Base-by-base conservation (phyloP, 2,797 vertebrate species). In the Hoplostethus mediterraneus region DNA sequence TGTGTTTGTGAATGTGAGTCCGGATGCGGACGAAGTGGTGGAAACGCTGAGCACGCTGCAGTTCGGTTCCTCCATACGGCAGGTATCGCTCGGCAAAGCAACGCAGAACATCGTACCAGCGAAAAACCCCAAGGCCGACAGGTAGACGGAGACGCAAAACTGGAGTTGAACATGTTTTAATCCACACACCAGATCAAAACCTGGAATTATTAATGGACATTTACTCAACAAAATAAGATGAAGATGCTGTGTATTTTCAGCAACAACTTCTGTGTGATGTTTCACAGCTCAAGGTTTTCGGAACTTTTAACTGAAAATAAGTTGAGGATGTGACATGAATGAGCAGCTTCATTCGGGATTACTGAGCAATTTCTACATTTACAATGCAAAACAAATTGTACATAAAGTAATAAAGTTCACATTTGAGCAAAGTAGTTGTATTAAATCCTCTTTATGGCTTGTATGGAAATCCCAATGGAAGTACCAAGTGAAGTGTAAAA, bases 1-100 rank as follows among this genome's bases (percentile, higher is more conserved):
- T 51, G 85, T 93, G 48, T 93, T 93, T 16, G 81, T 93, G 28
- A 93, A 91, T 2, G 84, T 92, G 14, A 92, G 85, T 67, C 90
- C 90, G 0, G 87, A 92, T 42, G 1, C 16, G 5, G 77, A 63
- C 21, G 79, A 94, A 31, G 48, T 52, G 40, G 61, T 0, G 13
- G 93, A 94, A 40, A 94, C 93, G 0, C 73, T 92, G 30, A 92
- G 89, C 79, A 89, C 92, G 8, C 88, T 94, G 67, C 91, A 93
- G 86, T 93, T 94, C 38, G 92, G 91, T 1, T 87, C 92, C 42
- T 78, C 88, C 63, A 79, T 94, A 5, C 86, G 87, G 2, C 91
- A 94, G 71, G 85, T 93, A n/a, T 80, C 81, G 0, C 88, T 94
- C 0, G 89, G 91, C 7, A 92, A 84, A 63, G 83, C 89, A 0